Evolutionary conservation across 2,797 vertebrate species (phyloP), one percentile per base, ranked within the genome.

Genomic region (Sylvilagus floridanus): DNA sequence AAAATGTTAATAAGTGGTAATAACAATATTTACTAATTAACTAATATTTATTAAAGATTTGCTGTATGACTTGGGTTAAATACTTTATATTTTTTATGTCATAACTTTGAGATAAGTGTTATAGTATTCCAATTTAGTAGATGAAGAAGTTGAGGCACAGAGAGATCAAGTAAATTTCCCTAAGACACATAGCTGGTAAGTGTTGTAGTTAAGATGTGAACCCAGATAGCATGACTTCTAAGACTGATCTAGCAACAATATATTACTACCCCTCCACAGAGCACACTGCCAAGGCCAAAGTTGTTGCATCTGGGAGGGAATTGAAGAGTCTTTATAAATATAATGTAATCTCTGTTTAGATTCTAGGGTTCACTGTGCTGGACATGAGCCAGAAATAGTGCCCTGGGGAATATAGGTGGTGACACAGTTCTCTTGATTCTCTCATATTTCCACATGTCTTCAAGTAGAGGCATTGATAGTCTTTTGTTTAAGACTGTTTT

Each of bases 121-220:
- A 85, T 26, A 68, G 9, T 50, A 21, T 84, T 96, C 42, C 28
- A 11, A 47, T 85, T 91, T 91, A 78, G 32, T 83, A 85, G 69
- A 69, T 73, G 83, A 91, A 24, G 32, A 95, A 85, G 91, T 35
- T 91, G 60, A 94, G 35, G 21, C 60, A 77, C 1, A 0, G 32
- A 85, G 73, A 72, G n/a, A 42, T 60, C 78, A 82, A 0, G 5
- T 50, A 83, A 30, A 62, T 82, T 84, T 83, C 32, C 54, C 69
- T 73, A 54, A 50, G 63, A 78, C 35, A 28, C 10, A 81, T 0
- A 62, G n/a, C n/a, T 91, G 19, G 16, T 82, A 69, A 63, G 14
- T 73, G 32, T 37, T 35, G 28, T 19, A 73, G 79, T 17, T 79
- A 69, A 88, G 62, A 57, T 54, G 54, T 68, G 71, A 94, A n/a